These are phyloP conservation scores for Plebejus anna DNA, from an alignment of 2,888 invertebrate genomes.

Conservation along the genomic window DNA sequence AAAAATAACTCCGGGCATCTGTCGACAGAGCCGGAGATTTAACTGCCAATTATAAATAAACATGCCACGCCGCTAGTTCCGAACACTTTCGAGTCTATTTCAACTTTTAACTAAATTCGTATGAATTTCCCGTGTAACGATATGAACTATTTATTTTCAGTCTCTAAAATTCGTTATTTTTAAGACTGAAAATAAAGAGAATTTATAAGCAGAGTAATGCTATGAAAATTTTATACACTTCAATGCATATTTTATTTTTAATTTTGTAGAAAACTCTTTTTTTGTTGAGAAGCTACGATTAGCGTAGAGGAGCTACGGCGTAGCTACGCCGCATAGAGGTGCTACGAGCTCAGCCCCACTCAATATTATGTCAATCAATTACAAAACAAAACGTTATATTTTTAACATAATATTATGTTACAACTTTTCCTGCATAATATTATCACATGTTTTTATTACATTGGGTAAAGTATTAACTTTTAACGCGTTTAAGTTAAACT, in stretches of 20 bases:
- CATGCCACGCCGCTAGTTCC: background rate
- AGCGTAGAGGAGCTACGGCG: background rate
- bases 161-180: background rate
- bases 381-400: background rate
- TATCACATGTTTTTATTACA: too few relatives aligned
- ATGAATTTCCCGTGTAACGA: background rate
- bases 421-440: too few relatives aligned
- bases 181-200: too few relatives aligned
- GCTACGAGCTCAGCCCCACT: background rate
- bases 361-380: background rate
- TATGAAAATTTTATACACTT: background rate
- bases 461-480: too few relatives aligned
- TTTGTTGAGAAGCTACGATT: background rate
- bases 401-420: too few relatives aligned
- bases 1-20: constrained; percentile 26
- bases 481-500: background rate
- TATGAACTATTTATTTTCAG: background rate
- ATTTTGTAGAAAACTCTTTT: background rate
- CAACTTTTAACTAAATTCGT: constrained; percentile 5
- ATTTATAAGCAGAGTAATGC: background rate
- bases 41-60: constrained; percentile 13
- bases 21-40: constrained; percentile 5
- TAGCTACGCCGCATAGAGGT: background rate
- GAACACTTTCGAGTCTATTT: constrained; percentile 6
- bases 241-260: background rate